Conservation (phyloP, 1,140 invertebrate genomes). For the Chrysopa pallens region DNA sequence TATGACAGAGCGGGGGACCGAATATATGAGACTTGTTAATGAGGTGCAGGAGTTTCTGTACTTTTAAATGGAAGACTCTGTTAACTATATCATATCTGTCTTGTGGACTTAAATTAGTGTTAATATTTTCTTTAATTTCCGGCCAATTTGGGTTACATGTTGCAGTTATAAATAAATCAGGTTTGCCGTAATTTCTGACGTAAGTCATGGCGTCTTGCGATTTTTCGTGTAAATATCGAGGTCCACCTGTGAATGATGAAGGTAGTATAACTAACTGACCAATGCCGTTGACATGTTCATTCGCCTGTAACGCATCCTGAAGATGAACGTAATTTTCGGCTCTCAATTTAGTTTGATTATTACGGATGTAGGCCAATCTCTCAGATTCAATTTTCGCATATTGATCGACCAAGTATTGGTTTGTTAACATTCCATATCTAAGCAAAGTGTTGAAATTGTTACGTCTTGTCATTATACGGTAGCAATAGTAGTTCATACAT, state of each 20-base stretch:
- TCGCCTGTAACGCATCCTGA: constrained; percentile 8
- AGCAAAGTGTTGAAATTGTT: constrained; percentile 12
- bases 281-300: constrained; percentile 14
- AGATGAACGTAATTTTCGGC: constrained; percentile 26
- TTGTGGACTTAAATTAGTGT: constrained; percentile 9
- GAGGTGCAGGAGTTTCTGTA: constrained; percentile 11
- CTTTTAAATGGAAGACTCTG: constrained; percentile 14
- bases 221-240: constrained; percentile 24
- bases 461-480: constrained; percentile 14
- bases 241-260: constrained; percentile 12
- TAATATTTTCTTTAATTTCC: constrained; percentile 14
- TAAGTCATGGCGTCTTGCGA: constrained; percentile 12
- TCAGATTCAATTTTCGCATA: constrained; percentile 29
- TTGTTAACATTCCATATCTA: constrained; percentile 10
- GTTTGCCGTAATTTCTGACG: constrained; percentile 16
- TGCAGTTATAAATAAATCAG: constrained; percentile 13
- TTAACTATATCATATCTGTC: constrained; percentile 12
- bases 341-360: constrained; percentile 26
- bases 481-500: constrained; percentile 14
- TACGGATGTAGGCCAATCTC: constrained; percentile 19
- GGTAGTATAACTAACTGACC: constrained; percentile 10
- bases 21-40: constrained; percentile 12
- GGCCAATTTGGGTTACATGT: constrained; percentile 10
- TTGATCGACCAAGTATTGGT: constrained; percentile 26
- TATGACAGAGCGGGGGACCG: constrained; percentile 8